Evolutionary conservation across 1,140 invertebrate genomes (phyloP).

Genomic region (Anoplolepis gracilipes): DNA sequence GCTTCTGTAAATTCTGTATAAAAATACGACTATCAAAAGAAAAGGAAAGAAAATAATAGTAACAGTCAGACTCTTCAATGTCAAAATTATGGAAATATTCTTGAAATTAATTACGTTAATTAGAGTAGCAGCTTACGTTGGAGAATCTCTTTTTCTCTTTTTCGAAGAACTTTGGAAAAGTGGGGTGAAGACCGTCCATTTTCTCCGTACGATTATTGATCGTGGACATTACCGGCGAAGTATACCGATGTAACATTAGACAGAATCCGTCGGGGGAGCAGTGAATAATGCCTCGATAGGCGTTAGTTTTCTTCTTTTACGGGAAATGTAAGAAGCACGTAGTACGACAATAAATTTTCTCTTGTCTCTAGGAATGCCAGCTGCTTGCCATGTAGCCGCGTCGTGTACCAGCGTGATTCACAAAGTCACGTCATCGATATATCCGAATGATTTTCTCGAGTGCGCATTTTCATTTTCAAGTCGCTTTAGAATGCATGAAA

Average conservation of each 20-base stretch:
- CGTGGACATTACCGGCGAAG: constrained; percentile 41
- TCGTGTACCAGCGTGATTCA: constrained; percentile 67
- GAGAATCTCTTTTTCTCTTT: not conserved
- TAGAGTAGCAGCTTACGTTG: constrained; percentile 4
- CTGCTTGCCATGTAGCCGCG: constrained; percentile 32
- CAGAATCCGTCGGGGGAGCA: constrained; percentile 45
- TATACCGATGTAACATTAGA: constrained; percentile 53
- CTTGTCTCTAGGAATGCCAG: constrained; percentile 66
- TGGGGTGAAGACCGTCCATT: not conserved
- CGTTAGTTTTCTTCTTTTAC: constrained; percentile 62
- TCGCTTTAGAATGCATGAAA: not conserved
- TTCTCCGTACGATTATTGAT: constrained; percentile 46
- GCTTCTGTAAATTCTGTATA: constrained; percentile 18
- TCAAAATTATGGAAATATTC: not conserved
- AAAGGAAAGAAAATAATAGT: no score
- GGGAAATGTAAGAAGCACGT: constrained; percentile 63
- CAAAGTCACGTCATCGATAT: constrained; percentile 72
- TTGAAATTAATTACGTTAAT: constrained; percentile 21
- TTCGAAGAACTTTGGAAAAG: not conserved
- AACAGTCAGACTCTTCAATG: not conserved
- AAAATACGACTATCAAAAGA: not conserved
- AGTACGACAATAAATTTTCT: constrained; percentile 67
- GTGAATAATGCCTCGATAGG: constrained; percentile 57
- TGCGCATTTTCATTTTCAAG: constrained; percentile 18
- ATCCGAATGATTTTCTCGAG: constrained; percentile 53